Percentiles rank a stretch among this genome's conserved stretches.
These are phyloP conservation scores for Amitus sp. DNA, from an alignment of 2,888 invertebrate genomes.

Conservation along the genomic window DNA sequence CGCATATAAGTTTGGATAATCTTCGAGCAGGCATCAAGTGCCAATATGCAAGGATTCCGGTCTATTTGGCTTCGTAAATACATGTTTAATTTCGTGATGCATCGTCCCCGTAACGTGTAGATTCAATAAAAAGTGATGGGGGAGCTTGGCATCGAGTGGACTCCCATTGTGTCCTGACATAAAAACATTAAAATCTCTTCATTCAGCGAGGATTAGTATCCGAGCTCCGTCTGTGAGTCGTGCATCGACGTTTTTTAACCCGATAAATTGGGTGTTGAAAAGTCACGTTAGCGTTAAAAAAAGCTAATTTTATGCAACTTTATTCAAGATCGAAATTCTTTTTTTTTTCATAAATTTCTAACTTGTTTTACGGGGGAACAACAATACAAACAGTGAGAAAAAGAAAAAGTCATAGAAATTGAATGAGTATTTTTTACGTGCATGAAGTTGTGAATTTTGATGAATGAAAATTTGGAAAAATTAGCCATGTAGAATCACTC, in stretches of 20 bases:
- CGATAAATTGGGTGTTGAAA: constrained; percentile 14
- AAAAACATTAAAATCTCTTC: constrained; percentile 66
- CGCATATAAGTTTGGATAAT: constrained; percentile 37
- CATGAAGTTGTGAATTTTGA: too few relatives aligned
- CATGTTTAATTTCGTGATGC: constrained; percentile 53
- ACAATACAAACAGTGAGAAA: too few relatives aligned
- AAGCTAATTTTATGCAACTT: too few relatives aligned
- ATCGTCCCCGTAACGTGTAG: constrained; percentile 44
- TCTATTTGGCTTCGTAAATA: constrained; percentile 48
- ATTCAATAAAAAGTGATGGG: constrained; percentile 61
- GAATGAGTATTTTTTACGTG: too few relatives aligned
- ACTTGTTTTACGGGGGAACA: too few relatives aligned
- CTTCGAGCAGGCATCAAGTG: constrained; percentile 36
- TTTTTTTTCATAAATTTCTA: too few relatives aligned
- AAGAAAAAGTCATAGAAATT: too few relatives aligned
- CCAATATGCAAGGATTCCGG: constrained; percentile 38
- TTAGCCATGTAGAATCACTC: too few relatives aligned
- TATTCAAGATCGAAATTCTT: too few relatives aligned
- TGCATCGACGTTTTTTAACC: constrained; percentile 15
- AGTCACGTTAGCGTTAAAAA: neutral
- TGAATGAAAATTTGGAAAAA: too few relatives aligned
- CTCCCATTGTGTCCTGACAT: constrained; percentile 62
- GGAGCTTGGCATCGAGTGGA: constrained; percentile 62
- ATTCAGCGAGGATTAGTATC: constrained; percentile 62
- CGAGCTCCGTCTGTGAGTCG: constrained; percentile 24